Base-by-base conservation (phyloP, 2,113 vertebrate species). In the Argyrosomus japonicus region DNA sequence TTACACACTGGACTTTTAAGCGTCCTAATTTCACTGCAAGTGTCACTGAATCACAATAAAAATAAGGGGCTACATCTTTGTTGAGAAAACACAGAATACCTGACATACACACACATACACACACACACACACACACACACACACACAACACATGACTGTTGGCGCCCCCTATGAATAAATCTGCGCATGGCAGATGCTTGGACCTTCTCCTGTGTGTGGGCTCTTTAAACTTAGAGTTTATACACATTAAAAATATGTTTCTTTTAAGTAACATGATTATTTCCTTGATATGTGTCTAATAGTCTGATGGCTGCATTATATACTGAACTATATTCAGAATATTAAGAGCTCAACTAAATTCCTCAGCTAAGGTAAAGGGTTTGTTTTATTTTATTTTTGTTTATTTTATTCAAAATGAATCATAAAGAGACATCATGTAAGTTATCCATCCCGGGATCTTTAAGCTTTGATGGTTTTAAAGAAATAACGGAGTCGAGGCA, bases 161-260 rank as follows among this genome's bases (percentile, higher is more conserved):
- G 77, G 82, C 82, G 73, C 83, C 90, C 78, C 76, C 90, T 85
- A 11, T 73, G 60, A 51, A 74, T 32, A 63, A 29, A 61, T 62
- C 1, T 19, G 14, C 0, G 21, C 15, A 77, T 57, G 1, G 40
- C 68, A 73, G 58, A 48, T 23, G 51, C 43, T 61, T 70, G 60
- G 7, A 43, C 27, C 32, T 50, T 9, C n/a, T 62, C 3, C 7
- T 21, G 58, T 48, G 74, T 53, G 45, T 56, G 75, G 27, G 78
- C 62, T 63, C 40, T 36, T 68, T 15, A 40, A 19, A 54, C 36
- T 25, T 6, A 51, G 23, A 74, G 23, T 36, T 45, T 25, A 62
- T 32, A 13, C 14, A 72, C 36, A 45, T 69, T 47, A 10, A 18
- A 70, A 69, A 67, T 62, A 6, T 58, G 27, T 70, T 78, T 32